phyloP scores from a whole-genome alignment of 2,888 invertebrate species.

The Physocephala rufipes region DNA sequence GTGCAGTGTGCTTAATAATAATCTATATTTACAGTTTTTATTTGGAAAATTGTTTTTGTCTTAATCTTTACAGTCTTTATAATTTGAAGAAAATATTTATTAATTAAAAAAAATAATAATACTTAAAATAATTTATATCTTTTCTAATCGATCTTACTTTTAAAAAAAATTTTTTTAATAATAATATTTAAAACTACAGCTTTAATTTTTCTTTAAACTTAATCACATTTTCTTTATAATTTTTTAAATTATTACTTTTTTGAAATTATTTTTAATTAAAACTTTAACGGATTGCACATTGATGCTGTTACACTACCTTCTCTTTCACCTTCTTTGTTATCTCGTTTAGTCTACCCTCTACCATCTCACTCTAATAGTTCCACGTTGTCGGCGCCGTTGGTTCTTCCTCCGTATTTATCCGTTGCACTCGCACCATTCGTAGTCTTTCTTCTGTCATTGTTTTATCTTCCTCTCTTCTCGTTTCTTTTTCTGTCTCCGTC shows the following conservation, averaged over 20 bases:
- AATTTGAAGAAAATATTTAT: slow-evolving; percentile 41
- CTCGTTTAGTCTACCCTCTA: not conserved
- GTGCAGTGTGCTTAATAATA: slow-evolving; percentile 18
- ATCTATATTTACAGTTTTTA: slow-evolving; percentile 19
- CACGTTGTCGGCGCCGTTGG: slow-evolving; percentile 45
- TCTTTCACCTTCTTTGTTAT: slow-evolving; percentile 14
- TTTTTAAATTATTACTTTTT: slow-evolving; percentile 11
- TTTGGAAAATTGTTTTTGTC: slow-evolving; percentile 1
- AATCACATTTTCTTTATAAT: slow-evolving; percentile 35
- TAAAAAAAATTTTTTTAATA: slow-evolving; percentile 26
- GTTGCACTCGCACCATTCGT: slow-evolving; percentile 57
- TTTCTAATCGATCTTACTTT: slow-evolving; percentile 28
- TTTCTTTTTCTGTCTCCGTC: not conserved
- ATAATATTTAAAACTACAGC: slow-evolving; percentile 10
- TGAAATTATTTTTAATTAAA: slow-evolving; percentile 4
- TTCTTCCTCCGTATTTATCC: slow-evolving; percentile 53
- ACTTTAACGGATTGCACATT: slow-evolving; percentile 32
- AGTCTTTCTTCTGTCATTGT: slow-evolving; percentile 57
- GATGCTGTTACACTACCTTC: slow-evolving; percentile 23
- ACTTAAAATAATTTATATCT: slow-evolving; percentile 38
- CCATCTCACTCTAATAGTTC: slow-evolving; percentile 50
- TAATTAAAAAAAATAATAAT: slow-evolving; percentile 39
- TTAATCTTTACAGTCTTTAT: slow-evolving; percentile 54
- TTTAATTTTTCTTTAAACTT: slow-evolving; percentile 29
- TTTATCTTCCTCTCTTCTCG: slow-evolving; percentile 33